phyloP scores from a whole-genome alignment of 2,113 vertebrate species.

The Elephas maximus region DNA sequence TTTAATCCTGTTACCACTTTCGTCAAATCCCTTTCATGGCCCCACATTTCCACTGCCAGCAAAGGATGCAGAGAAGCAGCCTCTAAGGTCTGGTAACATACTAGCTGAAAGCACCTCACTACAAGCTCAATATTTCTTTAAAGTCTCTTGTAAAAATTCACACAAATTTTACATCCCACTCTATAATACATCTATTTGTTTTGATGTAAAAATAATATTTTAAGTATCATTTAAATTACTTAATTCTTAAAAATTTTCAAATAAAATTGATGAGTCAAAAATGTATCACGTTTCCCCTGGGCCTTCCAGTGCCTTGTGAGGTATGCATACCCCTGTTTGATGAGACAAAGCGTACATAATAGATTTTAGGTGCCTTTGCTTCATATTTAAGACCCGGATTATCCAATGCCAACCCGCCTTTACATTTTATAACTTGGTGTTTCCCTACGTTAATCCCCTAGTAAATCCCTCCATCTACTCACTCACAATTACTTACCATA shows the following conservation, averaged over 20 bases:
- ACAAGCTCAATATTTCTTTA: constrained; percentile 15
- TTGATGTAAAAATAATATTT: constrained; percentile 6
- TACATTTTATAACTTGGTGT: background rate
- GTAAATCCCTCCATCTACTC: background rate
- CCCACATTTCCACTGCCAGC: background rate
- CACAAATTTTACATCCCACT: background rate
- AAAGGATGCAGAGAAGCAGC: background rate
- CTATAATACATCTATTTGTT: constrained; percentile 5
- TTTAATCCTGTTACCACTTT: constrained; percentile 16
- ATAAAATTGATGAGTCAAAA: constrained; percentile 21
- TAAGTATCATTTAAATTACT: background rate
- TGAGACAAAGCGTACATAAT: background rate
- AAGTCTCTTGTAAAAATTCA: constrained; percentile 30
- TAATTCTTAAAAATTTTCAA: constrained; percentile 22
- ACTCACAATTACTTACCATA: background rate
- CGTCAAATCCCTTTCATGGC: background rate
- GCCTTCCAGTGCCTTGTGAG: background rate
- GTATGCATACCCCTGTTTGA: background rate
- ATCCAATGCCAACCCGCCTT: background rate
- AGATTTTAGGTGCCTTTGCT: background rate
- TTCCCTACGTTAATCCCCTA: background rate
- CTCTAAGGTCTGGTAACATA: background rate
- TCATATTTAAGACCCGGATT: constrained; percentile 25
- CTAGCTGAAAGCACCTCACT: background rate
- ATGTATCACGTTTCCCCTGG: background rate